Percentiles rank a stretch among this genome's conserved stretches.
Conservation (phyloP, 2,888 invertebrate genomes). For the Heterodera filipjevi region DNA sequence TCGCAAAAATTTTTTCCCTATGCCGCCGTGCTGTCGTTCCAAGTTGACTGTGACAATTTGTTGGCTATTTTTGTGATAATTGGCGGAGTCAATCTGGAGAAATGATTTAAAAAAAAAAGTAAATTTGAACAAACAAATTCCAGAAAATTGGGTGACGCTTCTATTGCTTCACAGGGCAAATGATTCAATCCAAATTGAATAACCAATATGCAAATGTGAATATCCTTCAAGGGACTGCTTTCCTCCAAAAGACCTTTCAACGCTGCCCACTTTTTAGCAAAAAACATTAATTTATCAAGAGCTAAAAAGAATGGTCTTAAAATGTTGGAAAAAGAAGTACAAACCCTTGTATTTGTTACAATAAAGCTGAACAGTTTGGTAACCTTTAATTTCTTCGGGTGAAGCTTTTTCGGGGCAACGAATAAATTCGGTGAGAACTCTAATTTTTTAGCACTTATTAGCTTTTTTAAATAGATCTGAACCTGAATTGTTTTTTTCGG, state of each 20-base stretch:
- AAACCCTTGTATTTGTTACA: constrained; percentile 34
- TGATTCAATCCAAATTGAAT: constrained; percentile 35
- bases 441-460: background rate
- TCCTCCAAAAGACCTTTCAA: constrained; percentile 26
- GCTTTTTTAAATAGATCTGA: background rate
- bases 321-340: background rate
- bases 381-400: constrained; percentile 20
- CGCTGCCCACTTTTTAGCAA: constrained; percentile 33
- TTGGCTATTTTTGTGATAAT: background rate
- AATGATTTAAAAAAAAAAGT: background rate
- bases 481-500: constrained; percentile 26
- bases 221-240: constrained; percentile 24
- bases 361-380: constrained; percentile 21
- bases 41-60: constrained; percentile 20
- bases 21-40: constrained; percentile 34
- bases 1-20: constrained; percentile 33
- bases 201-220: constrained; percentile 34
- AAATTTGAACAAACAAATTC: constrained; percentile 23
- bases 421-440: constrained; percentile 13
- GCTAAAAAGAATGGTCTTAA: background rate
- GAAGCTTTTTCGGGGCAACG: constrained; percentile 16
- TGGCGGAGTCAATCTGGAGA: background rate
- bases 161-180: constrained; percentile 33
- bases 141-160: constrained; percentile 30
- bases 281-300: constrained; percentile 19